phyloP scores from a whole-genome alignment of 2,797 vertebrate genomes.

The Esox lucius region DNA sequence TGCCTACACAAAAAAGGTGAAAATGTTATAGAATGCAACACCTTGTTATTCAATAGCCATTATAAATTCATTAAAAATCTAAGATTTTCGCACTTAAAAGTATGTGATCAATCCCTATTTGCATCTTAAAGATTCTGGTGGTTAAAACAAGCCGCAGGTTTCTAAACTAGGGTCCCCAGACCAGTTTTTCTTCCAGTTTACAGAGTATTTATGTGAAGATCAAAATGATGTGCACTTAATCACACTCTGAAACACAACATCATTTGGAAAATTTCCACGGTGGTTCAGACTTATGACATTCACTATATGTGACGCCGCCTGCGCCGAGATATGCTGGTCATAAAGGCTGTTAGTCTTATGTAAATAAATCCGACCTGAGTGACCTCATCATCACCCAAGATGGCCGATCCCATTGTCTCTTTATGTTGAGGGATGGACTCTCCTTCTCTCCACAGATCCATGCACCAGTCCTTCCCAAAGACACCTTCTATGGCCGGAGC shows the following conservation, averaged over 20 bases:
- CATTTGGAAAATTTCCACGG: too few relatives aligned
- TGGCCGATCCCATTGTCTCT: conserved; percentile 39
- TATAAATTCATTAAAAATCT: too few relatives aligned
- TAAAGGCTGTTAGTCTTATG: background rate
- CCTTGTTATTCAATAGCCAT: background rate
- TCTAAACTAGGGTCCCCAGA: too few relatives aligned
- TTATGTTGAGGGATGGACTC: conserved; percentile 53
- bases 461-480: conserved; percentile 80
- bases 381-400: conserved; percentile 55
- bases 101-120: background rate
- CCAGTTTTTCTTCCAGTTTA: too few relatives aligned
- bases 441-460: conserved; percentile 76
- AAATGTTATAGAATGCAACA: background rate
- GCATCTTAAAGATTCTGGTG: background rate
- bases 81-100: background rate
- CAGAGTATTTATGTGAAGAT: too few relatives aligned
- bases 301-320: too few relatives aligned
- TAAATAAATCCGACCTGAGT: conserved; percentile 49
- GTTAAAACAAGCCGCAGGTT: background rate
- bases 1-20: conserved; percentile 43
- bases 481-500: conserved; percentile 73
- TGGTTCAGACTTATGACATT: too few relatives aligned
- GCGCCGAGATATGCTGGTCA: background rate
- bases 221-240: too few relatives aligned
- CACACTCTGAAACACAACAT: too few relatives aligned